A percentile compares a stretch with the other conserved stretches of the same genome.
Conservation (phyloP, 2,797 vertebrate species). For the Microhierax caerulescens region DNA sequence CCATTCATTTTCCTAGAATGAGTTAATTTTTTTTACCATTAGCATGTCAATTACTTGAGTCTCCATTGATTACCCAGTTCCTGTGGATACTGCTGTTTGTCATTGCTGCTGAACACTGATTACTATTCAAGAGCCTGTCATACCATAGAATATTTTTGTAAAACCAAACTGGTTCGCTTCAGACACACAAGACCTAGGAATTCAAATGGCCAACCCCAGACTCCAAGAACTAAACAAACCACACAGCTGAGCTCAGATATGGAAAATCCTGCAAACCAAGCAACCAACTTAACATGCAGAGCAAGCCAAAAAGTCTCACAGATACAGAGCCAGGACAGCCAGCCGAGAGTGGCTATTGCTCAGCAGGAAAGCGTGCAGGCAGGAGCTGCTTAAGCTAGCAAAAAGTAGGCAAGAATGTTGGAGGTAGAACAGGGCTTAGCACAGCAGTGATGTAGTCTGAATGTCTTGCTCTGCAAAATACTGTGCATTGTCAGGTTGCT, state of each 20-base stretch:
- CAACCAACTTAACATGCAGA: not conserved
- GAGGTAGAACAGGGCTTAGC: not conserved
- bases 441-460: not conserved
- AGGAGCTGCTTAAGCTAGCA: not conserved
- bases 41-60: constrained; percentile 44
- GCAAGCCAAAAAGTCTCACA: constrained; percentile 27
- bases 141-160: constrained; percentile 50
- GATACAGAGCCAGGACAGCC: not conserved
- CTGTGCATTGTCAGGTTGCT: not conserved
- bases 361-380: not conserved
- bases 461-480: not conserved
- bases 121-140: constrained; percentile 62
- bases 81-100: constrained; percentile 55
- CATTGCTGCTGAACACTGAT: constrained; percentile 58
- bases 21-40: constrained; percentile 39
- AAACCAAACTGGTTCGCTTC: constrained; percentile 58
- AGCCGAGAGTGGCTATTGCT: not conserved
- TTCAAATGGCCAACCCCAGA: constrained; percentile 63
- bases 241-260: constrained; percentile 67
- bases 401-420: not conserved
- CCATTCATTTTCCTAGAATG: not conserved
- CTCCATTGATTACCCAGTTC: constrained; percentile 55
- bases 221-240: constrained; percentile 72
- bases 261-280: constrained; percentile 64
- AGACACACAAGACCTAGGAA: constrained; percentile 70